Evolutionary conservation across 2,797 vertebrate genomes (phyloP), one percentile per base, ranked within the genome.

Genomic region (Pangasius djambal): DNA sequence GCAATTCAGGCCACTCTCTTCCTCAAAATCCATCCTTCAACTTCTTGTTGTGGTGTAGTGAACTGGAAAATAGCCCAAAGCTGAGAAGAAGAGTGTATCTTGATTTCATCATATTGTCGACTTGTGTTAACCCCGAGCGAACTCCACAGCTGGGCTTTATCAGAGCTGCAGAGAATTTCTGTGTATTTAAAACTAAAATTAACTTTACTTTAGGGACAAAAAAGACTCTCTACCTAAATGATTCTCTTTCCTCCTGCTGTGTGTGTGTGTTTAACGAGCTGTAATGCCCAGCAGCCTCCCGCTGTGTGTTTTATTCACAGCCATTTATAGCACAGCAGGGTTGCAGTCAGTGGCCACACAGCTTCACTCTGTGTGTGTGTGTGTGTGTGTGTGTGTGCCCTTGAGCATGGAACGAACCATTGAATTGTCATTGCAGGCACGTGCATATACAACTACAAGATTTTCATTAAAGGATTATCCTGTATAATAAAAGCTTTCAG

Each of bases 231-330:
- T n/a, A 9, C 63, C 28, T n/a, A 34, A 70, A 70, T 70, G 18
- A 74, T 4, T 40, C 37, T 9, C 6, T 74, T 44, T 44, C 7
- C 69, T 37, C 18, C 7, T 74, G 72, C 22, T n/a, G 75, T 52
- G 28, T 78, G 25, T 77, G 44, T 50, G 82, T 44, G 37, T n/a
- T 44, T 65, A 65, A 84, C 61, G 70, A 59, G 52, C 31, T 86
- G 48, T 44, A 40, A 48, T 5, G 74, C 4, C 59, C 52, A 31
- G n/a, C 44, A 28, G 44, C 3, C 63, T 70, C 63, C 86, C 3
- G n/a, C n/a, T 50, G 77, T 70, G 77, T 87, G 31, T 67, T 79
- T 70, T 70, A 81, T 82, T 81, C 86, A 69, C 22, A 70, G 31
- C 18, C 7, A 5, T 70, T 81, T 87, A 70, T 44, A 57, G 28